Base-by-base conservation (phyloP, 2,797 vertebrate species). In the Melanotaenia boesemani region DNA sequence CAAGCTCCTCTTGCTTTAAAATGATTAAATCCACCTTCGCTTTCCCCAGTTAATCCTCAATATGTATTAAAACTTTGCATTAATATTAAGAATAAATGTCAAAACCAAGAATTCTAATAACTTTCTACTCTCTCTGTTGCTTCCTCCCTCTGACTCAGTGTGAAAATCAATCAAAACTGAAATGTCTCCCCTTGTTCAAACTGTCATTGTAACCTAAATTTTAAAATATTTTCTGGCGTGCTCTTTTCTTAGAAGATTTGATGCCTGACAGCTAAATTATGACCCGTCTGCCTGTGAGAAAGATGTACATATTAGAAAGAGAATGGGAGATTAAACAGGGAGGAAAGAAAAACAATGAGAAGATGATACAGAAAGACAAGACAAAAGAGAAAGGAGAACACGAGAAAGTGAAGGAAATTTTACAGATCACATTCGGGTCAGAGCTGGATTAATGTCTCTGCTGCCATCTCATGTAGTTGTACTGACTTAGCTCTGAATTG, bases 191-290 rank as follows among this genome's bases (percentile, higher is more conserved):
- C 39, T 34, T 32, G n/a, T 62, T 70, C 11, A 70, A 55, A 34
- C 26, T 34, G 37, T 3, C 12, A 20, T 24, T 56, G 5, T 56
- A n/a, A 18, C 32, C 15, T 18, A 5, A 41, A 2, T 30, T 50
- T 39, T 52, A 52, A n/a, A 3, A 75, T 46, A 61, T 24, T 20
- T 32, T 46, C 46, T 26, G 26, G 12, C 20, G 15, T 36, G 37
- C 26, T 69, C 15, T 32, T 69, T 41, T 79, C 64, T 63, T 8
- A 16, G 28, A 57, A 28, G 58, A 59, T 79, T 72, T 32, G 5
- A 20, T 74, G 64, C 67, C 52, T 63, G 58, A 54, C 63, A 28
- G 48, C 62, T 36, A 7, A 61, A 55, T 70, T 44, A 37, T 4
- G 3, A 69, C 69, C 74, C 58, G 5, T 37, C 56, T 41, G 60